phyloP scores from a whole-genome alignment of 2,797 vertebrate species.

The Gallinago solitaria region DNA sequence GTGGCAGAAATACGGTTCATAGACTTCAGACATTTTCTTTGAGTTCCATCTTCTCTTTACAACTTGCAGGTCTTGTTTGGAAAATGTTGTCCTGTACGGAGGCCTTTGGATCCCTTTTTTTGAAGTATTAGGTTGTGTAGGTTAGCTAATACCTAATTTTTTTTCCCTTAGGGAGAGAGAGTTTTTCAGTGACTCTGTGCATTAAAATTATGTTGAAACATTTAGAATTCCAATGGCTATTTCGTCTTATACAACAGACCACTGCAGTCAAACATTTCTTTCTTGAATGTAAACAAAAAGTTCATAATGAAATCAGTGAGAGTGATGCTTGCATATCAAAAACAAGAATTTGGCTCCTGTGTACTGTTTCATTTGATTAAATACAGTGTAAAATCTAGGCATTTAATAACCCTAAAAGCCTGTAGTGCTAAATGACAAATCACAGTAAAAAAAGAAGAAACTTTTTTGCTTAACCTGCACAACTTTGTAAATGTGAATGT shows the following conservation, averaged over 20 bases:
- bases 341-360: neutral
- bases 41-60: neutral
- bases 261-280: neutral
- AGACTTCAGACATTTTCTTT: neutral
- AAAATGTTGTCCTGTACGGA: neutral
- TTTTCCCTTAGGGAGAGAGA: neutral
- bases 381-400: slow-evolving; percentile 15
- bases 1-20: neutral
- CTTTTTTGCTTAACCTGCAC: slow-evolving; percentile 49
- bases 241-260: neutral
- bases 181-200: neutral
- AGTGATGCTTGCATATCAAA: neutral
- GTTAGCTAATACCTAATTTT: neutral
- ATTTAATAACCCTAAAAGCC: slow-evolving; percentile 62
- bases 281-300: neutral
- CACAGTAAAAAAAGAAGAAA: neutral
- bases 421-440: slow-evolving; percentile 47
- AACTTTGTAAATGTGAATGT: neutral
- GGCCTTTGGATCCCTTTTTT: neutral
- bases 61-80: neutral
- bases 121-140: neutral
- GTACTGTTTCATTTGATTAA: neutral
- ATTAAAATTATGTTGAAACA: neutral
- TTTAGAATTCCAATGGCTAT: neutral
- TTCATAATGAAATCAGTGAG: slow-evolving; percentile 15